Percentiles rank a stretch among this genome's conserved stretches.
Evolutionary conservation across 2,797 vertebrate genomes (phyloP).

Genomic region (Pipistrellus pygmaeus): DNA sequence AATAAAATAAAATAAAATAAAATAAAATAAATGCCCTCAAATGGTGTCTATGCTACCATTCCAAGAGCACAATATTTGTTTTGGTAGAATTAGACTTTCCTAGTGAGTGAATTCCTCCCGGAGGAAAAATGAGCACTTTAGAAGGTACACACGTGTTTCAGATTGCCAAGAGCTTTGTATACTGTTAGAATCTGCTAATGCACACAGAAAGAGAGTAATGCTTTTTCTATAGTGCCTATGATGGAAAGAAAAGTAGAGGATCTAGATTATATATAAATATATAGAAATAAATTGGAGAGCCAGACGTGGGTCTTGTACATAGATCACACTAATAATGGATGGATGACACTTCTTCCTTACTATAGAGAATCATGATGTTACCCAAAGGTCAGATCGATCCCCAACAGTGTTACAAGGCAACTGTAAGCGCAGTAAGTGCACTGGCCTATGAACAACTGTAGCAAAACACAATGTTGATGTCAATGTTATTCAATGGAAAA

Average conservation of each 20-base stretch:
- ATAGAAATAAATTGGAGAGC: constrained; percentile 20
- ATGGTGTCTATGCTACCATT: constrained; percentile 70
- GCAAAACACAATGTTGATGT: constrained; percentile 68
- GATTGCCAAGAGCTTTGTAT: constrained; percentile 55
- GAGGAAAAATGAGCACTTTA: constrained; percentile 73
- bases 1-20: too few relatives aligned
- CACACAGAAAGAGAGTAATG: constrained; percentile 10
- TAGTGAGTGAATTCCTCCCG: constrained; percentile 56
- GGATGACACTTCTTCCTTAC: constrained; percentile 24
- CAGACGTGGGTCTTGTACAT: constrained; percentile 15
- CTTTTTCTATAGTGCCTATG: constrained; percentile 58
- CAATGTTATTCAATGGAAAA: constrained; percentile 74
- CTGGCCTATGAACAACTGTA: constrained; percentile 55
- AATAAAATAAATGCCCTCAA: constrained; percentile 19
- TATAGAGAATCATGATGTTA: constrained; percentile 43
- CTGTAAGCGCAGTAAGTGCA: background rate
- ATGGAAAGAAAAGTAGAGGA: constrained; percentile 18
- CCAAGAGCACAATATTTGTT: constrained; percentile 79
- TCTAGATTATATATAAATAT: constrained; percentile 30
- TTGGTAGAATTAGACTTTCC: constrained; percentile 65
- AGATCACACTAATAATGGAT: background rate
- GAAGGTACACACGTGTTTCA: constrained; percentile 57
- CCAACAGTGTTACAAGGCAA: constrained; percentile 66
- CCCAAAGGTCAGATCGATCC: constrained; percentile 19
- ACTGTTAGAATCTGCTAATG: constrained; percentile 47